Base-by-base conservation (phyloP, 2,888 invertebrate genomes). In the Himalopsyche japonica region DNA sequence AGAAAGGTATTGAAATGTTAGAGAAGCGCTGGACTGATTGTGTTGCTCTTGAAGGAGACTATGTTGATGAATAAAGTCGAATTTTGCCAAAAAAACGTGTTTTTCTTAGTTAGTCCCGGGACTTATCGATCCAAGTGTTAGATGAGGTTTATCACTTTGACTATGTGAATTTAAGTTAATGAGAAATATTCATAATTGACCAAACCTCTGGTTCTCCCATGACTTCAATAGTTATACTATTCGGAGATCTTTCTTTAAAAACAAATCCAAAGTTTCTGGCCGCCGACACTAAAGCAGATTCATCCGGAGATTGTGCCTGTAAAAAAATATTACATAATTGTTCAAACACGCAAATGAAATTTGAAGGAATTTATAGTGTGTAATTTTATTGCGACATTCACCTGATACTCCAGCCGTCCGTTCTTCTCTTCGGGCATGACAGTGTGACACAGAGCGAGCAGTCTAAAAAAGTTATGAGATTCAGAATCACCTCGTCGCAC, bases 191-290 rank as follows among this genome's bases (percentile, higher is more conserved):
- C 15, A 82, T 87, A 6, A 37, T 37, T 37, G 10, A 37, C 37
- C 0, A 37, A 8, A 94, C 94, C 93, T 96, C 96, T 89, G 93
- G 93, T 89, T 94, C 93, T 88, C 96, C 96, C 95, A 95, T 95
- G 88, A 96, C 96, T 91, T 97, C 96, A 90, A 98, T 97, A 87
- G 97, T 97, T 92, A 98, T 97, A 93, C 96, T 97, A 93, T 97
- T 97, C 87, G 98, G 97, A 89, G 97, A 95, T 89, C 97, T 94
- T 91, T 98, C 97, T 92, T 95, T 96, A 92, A 99, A 99, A 87
- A 99, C 99, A 92, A 98, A 99, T 88, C 99, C 99, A 92, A 99
- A 99, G 92, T 99, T 99, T 88, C 99, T 94, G 4, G 99, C 99
- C 0, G 99, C 99, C 15, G 98, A 97, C 27, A 99, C 99, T 48